Evolutionary conservation across 1,140 invertebrate genomes (phyloP), one percentile per base, ranked within the genome.

Genomic region (Pinna nobilis): DNA sequence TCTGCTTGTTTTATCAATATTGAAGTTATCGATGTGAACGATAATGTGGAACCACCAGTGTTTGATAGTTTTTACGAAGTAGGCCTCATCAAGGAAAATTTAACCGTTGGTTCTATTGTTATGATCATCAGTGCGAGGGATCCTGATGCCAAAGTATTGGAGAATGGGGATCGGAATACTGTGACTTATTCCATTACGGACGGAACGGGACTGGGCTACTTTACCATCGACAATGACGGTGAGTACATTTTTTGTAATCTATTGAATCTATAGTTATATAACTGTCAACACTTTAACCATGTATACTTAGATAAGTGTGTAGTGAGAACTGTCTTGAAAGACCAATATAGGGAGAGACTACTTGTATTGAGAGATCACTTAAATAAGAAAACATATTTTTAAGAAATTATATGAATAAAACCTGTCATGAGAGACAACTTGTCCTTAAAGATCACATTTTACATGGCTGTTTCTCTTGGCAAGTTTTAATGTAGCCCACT

Each of bases 1-100:
- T 85, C 87, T 7, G 79, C 74, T 15, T 90, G 89, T 79, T 71
- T 83, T 39, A 69, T 91, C 20, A 83, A 85, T 64, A 92, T 99
- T 6, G 95, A 98, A 86, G 93, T 99, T 28, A 93, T 95, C 50
- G 96, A 98, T 89, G 96, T 98, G 13, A 96, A 98, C 86, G 96
- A 98, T 87, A 98, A 98, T 88, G 88, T 93, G 3, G 92, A 94
- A 84, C 89, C 95, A 30, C 97, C 97, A 0, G 89, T 92, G 44
- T 99, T 99, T 87, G 91, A 92, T 28, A 80, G 77, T 74, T 95
- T 96, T 86, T 94, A 96, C 37, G 73, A 77, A n/a, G 59, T 90
- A 83, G 72, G 96, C 95, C 81, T 76, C 55, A 85, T 89, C 9
- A 76, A 77, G 20, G 88, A 89, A 75, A 86, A 87, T 65, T 86